These are phyloP conservation scores for Sinosuthora webbiana DNA, from an alignment of 2,113 vertebrate genomes.

Conservation along the genomic window DNA sequence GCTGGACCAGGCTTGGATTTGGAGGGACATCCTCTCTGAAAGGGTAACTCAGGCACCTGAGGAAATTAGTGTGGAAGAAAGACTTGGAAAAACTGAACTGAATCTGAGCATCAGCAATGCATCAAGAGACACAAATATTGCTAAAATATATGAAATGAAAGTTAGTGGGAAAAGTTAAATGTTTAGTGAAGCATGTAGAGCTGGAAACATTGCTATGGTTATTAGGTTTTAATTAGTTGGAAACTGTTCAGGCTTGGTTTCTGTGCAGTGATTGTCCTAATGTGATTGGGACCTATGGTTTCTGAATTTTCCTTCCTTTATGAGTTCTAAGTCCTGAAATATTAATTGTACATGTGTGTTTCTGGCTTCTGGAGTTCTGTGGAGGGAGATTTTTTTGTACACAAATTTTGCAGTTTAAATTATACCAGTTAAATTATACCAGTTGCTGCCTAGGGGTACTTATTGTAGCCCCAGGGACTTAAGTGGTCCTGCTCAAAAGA, in stretches of 20 bases:
- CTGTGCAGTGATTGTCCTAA: background rate
- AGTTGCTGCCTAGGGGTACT: background rate
- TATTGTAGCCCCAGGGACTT: background rate
- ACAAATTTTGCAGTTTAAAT: background rate
- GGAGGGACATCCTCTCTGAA: background rate
- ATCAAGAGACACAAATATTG: background rate
- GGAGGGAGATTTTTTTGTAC: background rate
- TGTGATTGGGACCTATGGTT: background rate
- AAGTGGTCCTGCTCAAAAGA: background rate
- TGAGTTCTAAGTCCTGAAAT: background rate
- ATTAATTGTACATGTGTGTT: background rate
- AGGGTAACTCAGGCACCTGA: background rate
- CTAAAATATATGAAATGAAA: background rate
- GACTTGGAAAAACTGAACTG: background rate
- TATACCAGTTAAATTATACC: background rate
- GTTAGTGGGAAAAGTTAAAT: background rate
- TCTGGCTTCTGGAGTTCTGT: background rate
- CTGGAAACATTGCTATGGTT: background rate
- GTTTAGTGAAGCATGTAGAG: background rate
- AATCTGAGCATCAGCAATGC: background rate
- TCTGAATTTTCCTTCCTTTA: background rate
- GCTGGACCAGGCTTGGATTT: background rate
- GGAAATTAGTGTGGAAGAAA: background rate
- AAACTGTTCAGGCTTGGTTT: background rate
- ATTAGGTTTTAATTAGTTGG: constrained; percentile 21